Base-by-base conservation (phyloP, 2,888 invertebrate species). In the Chromoteleia sp. region DNA sequence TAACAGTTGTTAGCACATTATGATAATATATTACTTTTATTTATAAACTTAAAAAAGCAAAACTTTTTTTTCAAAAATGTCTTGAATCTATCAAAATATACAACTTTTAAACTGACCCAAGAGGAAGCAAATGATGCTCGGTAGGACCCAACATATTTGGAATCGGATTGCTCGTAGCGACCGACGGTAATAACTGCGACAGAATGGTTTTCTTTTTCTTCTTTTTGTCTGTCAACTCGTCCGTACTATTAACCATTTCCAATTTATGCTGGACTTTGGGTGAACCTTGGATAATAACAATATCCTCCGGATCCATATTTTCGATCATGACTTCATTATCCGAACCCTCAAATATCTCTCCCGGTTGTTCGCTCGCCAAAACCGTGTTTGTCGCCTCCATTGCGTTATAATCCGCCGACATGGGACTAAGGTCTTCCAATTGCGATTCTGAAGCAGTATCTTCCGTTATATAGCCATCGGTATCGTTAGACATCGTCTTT, bases 81-180 rank as follows among this genome's bases (percentile, higher is more conserved):
- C 2, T 25, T 25, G 6, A 14, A 65, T 59, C 25, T 52, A 43
- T 70, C 10, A 30, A 48, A 33, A 33, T 33, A 33, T 5, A 33
- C 33, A 8, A 4, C 3, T 12, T 12, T n/a, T 12, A 39, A 67
- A 63, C 91, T 71, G 88, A 92, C 80, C 95, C 95, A 14, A 93
- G 87, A 0, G 95, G 94, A 17, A 96, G 89, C 3, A 94, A 92
- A 86, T 95, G 94, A 91, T 97, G 97, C 87, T 97, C 96, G 82
- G 94, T 93, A 0, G 93, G 85, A 10, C 93, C 92, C 86, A 96
- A 93, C 0, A 96, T 95, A 79, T 93, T 93, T 90, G 94, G 90
- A 78, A 94, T 91, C 12, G 91, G 86, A 85, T 91, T 92, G 0
- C 87, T 87, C 3, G 86, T 86, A 2, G 92, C 91, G 0, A 93